A percentile compares a stretch with the other conserved stretches of the same genome.
Evolutionary conservation across 2,113 vertebrate genomes (phyloP).

Genomic region (Elanoides forficatus): DNA sequence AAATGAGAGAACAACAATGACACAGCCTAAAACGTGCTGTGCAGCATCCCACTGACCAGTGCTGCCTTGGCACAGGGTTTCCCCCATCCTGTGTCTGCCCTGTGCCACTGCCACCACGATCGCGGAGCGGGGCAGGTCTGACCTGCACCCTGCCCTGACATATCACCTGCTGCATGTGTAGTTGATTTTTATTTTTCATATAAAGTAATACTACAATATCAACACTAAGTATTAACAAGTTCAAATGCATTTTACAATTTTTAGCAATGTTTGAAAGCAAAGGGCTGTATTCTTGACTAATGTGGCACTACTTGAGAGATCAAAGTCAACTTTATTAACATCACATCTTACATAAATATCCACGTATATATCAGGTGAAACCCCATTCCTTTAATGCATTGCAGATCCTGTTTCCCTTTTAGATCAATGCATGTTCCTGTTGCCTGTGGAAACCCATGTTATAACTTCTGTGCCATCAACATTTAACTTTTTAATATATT

Average conservation of each 20-base stretch:
- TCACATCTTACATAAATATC: background rate
- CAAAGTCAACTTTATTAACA: background rate
- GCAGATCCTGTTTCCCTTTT: background rate
- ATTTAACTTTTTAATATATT: background rate
- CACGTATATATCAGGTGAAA: background rate
- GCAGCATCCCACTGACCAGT: background rate
- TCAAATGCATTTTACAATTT: background rate
- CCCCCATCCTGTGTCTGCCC: background rate
- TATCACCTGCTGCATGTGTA: background rate
- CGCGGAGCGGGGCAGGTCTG: accelerated
- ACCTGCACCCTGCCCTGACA: background rate
- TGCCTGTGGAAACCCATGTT: background rate
- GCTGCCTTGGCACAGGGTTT: background rate
- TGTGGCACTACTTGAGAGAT: background rate
- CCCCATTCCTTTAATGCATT: background rate
- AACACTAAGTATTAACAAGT: background rate
- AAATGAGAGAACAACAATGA: background rate
- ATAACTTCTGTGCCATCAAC: background rate
- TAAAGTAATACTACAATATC: background rate
- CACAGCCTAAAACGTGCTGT: background rate
- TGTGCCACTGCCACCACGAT: background rate
- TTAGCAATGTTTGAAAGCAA: background rate
- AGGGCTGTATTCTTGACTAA: background rate
- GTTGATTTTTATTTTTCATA: background rate
- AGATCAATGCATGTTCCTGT: background rate